These are phyloP conservation scores for Vireo griseus DNA, from an alignment of 2,797 vertebrate genomes.

Conservation along the genomic window DNA sequence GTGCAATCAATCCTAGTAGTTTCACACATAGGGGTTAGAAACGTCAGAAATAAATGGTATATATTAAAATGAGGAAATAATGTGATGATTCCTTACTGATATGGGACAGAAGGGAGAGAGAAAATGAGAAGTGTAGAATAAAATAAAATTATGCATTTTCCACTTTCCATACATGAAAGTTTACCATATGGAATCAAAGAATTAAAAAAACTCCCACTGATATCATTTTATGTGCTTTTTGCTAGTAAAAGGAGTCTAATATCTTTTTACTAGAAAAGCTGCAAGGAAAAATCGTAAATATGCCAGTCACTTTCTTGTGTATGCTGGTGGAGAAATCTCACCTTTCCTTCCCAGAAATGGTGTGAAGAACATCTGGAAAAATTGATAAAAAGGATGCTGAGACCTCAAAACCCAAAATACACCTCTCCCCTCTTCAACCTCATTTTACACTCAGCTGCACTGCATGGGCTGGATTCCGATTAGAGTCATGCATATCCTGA, in stretches of 20 bases:
- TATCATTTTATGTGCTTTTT: constrained; percentile 53
- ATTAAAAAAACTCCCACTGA: neutral
- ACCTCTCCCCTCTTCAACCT: neutral
- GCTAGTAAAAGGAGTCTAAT: constrained; percentile 59
- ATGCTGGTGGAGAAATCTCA: neutral
- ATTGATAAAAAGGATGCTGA: constrained; percentile 33
- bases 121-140: neutral
- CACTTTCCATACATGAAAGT: constrained; percentile 22
- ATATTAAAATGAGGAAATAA: neutral
- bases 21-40: neutral
- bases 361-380: constrained; percentile 64
- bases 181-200: constrained; percentile 64
- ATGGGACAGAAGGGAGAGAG: neutral
- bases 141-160: constrained; percentile 3
- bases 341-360: constrained; percentile 46
- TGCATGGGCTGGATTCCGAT: neutral
- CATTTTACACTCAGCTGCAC: neutral
- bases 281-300: constrained; percentile 57
- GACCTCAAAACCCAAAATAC: constrained; percentile 13
- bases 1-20: neutral
- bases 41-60: neutral
- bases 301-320: constrained; percentile 52
- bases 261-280: constrained; percentile 60
- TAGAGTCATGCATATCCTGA: neutral
- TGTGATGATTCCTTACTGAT: neutral